Conservation (phyloP, 2,113 vertebrate species). For the Acrocephalus arundinaceus region DNA sequence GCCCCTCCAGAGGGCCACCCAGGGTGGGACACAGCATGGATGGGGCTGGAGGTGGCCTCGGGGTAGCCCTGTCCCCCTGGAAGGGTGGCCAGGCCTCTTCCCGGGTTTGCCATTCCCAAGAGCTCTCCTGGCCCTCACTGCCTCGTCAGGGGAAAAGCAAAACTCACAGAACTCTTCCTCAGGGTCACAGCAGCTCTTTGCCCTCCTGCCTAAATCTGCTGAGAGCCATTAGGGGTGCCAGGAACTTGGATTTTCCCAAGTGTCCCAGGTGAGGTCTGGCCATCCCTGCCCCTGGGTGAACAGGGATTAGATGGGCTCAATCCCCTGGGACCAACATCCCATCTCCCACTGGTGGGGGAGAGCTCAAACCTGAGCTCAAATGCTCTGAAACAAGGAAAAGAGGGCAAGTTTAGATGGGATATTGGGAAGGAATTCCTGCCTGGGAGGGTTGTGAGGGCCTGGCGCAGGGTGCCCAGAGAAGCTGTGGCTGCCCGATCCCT, state of each 20-base stretch:
- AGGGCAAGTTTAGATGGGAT: neutral
- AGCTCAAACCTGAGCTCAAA: neutral
- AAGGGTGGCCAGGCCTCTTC: neutral
- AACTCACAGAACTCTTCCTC: neutral
- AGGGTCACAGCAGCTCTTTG: neutral
- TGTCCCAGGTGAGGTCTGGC: neutral
- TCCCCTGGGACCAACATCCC: neutral
- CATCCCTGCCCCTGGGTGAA: neutral
- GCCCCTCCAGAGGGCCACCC: neutral
- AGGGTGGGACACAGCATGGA: accelerated
- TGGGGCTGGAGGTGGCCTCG: neutral
- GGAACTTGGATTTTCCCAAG: neutral
- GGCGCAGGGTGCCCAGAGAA: neutral
- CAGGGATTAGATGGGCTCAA: neutral
- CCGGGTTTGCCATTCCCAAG: neutral
- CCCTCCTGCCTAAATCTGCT: neutral
- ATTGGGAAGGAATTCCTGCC: neutral
- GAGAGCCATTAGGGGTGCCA: neutral
- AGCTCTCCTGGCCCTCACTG: accelerated
- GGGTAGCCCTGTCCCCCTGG: neutral
- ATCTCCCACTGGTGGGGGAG: neutral
- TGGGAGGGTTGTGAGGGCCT: accelerated
- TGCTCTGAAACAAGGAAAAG: neutral
- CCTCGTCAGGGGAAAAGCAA: neutral
- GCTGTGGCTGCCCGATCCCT: neutral